These are phyloP conservation scores for Rotaria socialis DNA, from an alignment of 2,888 invertebrate species.

Conservation along the genomic window DNA sequence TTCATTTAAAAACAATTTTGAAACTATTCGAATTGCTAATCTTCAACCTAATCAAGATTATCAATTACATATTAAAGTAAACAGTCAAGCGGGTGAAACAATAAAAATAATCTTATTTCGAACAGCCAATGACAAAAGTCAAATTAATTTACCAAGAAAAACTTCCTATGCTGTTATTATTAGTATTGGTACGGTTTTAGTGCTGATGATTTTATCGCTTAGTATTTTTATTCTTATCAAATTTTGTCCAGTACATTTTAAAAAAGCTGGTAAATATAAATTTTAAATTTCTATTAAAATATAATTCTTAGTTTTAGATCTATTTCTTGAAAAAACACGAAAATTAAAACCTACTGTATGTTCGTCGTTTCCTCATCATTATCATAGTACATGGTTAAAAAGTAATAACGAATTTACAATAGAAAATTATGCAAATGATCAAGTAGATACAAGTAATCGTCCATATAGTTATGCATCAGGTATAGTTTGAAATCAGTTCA, in stretches of 20 bases:
- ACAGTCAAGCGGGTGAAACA: background rate
- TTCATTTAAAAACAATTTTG: background rate
- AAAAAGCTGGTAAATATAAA: background rate
- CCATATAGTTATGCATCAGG: slow-evolving; percentile 18
- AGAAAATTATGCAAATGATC: background rate
- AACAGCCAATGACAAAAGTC: background rate
- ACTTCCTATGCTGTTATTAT: background rate
- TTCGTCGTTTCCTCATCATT: background rate
- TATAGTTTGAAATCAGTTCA: background rate
- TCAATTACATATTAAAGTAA: background rate
- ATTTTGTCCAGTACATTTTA: background rate
- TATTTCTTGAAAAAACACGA: slow-evolving; percentile 1
- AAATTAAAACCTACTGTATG: slow-evolving; percentile 10
- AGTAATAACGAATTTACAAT: slow-evolving; percentile 35
- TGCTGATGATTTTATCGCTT: too few species aligned
- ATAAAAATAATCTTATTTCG: background rate
- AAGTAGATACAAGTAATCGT: background rate
- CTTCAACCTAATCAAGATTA: slow-evolving; percentile 12
- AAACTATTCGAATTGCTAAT: background rate
- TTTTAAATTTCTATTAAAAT: background rate
- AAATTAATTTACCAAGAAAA: background rate
- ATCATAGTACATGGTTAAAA: background rate
- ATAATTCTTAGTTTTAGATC: background rate
- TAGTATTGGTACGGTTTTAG: too few species aligned
- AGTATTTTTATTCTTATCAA: background rate